Percentiles rank a stretch among this genome's conserved stretches.
These are phyloP conservation scores for Limnephilus lunatus DNA, from an alignment of 2,888 invertebrate genomes.

Conservation along the genomic window DNA sequence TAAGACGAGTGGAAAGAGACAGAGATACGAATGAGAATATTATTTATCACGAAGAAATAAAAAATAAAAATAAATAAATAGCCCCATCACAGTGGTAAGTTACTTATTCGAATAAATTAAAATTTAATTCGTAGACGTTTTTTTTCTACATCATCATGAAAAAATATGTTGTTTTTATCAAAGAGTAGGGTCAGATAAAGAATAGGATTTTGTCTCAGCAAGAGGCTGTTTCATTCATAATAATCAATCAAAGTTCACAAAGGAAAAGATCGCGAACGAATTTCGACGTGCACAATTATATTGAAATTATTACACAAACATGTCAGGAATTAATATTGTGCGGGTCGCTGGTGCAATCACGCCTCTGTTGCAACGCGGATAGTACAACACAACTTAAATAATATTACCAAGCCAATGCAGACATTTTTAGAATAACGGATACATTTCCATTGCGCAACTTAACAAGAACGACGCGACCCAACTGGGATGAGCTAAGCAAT, in stretches of 20 bases:
- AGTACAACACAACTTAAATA: constrained; percentile 28
- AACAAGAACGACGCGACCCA: constrained; percentile 20
- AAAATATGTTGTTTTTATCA: background rate
- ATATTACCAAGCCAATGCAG: constrained; percentile 47
- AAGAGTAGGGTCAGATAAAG: background rate
- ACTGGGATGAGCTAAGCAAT: background rate
- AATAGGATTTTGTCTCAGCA: constrained; percentile 25
- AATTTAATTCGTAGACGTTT: background rate
- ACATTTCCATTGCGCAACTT: constrained; percentile 59
- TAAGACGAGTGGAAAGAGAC: constrained; percentile 35
- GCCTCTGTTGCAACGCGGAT: constrained; percentile 3
- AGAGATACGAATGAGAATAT: constrained; percentile 23
- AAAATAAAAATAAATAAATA: background rate
- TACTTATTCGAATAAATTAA: background rate
- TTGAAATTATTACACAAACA: constrained; percentile 6
- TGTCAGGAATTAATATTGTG: constrained; percentile 43
- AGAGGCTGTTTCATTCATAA: constrained; percentile 31
- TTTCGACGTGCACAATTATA: background rate
- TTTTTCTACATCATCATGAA: background rate
- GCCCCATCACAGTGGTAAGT: background rate
- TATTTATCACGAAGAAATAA: background rate
- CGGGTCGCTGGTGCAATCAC: constrained; percentile 47
- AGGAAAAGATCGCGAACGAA: background rate
- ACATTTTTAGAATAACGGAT: constrained; percentile 51
- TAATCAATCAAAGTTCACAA: background rate